Base-by-base conservation (phyloP, 2,888 invertebrate genomes). In the Chironomus tentans region DNA sequence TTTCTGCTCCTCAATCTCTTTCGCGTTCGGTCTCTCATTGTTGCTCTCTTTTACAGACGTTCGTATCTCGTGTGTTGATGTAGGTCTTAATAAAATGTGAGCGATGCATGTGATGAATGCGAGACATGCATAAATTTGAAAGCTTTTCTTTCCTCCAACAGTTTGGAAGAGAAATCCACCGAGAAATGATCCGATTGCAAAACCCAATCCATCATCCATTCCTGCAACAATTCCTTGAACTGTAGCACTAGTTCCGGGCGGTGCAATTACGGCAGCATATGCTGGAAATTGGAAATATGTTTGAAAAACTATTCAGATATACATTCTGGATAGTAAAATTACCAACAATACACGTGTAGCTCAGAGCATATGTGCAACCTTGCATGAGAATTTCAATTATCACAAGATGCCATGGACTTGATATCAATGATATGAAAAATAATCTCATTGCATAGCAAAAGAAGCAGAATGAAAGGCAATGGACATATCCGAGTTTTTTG, bases 171-270 rank as follows among this genome's bases (percentile, higher is more conserved):
- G 81, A 77, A 89, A 83, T 0, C 93, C 93, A 2, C 93, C 92
- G 3, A 90, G 80, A 0, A 93, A 81, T 48, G 92, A 92, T 0
- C 93, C 93, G 70, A 93, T 82, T 0, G 92, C 90, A 80, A 90
- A 93, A 13, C 93, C 93, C 90, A 80, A 73, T 0, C 94, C 94
- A 80, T 94, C 94, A 81, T 94, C 94, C 89, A 93, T 90, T n/a
- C 93, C 94, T 0, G 93, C 93, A 50, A 93, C 91, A 38, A 94
- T 87, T 0, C 94, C 94, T 82, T 95, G 94, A 77, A 94, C 90
- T 0, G 94, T 94, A 6, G 93, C 93, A 4, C 92, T 91, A 77
- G 92, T 90, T 0, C 94, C 92, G 0, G 87, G 87, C 0, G 90
- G 90, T 0, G 90, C 88, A 3, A 90, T 87, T 0, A 85, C 86